phyloP scores from a whole-genome alignment of 92 coral and sea anemone species.

The Phenganax subtilis region DNA sequence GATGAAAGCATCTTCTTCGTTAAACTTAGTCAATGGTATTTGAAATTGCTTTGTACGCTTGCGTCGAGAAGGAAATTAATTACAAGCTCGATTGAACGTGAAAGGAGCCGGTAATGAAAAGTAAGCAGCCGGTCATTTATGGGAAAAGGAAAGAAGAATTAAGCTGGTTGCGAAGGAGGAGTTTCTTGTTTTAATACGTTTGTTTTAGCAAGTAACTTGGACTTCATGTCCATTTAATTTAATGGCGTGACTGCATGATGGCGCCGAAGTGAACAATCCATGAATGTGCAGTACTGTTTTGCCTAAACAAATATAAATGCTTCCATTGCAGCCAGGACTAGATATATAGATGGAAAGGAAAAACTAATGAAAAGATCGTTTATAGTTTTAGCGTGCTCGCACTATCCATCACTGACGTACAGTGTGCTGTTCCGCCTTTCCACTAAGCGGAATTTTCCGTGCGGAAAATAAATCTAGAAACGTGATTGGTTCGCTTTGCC shows the following conservation, averaged over 20 bases:
- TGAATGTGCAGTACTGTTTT: not conserved
- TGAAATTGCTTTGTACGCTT: slow-evolving; percentile 20
- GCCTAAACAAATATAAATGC: too few species aligned
- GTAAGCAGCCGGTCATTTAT: slow-evolving; percentile 44
- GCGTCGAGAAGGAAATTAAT: slow-evolving; percentile 38
- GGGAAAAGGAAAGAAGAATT: slow-evolving; percentile 31
- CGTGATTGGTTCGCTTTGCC: too few species aligned
- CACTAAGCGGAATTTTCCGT: too few species aligned
- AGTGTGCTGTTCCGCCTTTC: too few species aligned
- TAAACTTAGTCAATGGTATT: slow-evolving; percentile 8
- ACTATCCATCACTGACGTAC: too few species aligned
- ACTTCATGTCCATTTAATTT: not conserved
- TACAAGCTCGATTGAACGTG: slow-evolving; percentile 43
- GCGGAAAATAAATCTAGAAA: too few species aligned
- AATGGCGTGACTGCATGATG: not conserved
- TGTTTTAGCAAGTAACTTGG: slow-evolving; percentile 5
- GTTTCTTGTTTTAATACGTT: slow-evolving; percentile 22
- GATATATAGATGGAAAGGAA: too few species aligned
- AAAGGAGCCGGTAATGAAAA: slow-evolving; percentile 45
- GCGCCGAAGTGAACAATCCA: not conserved
- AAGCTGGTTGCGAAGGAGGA: slow-evolving; percentile 37
- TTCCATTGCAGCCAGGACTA: too few species aligned
- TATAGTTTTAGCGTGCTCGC: too few species aligned
- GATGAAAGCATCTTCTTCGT: slow-evolving; percentile 3
- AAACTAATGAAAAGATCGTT: too few species aligned